phyloP scores from a whole-genome alignment of 2,797 vertebrate genomes.

The Gymnopithys bicolor region DNA sequence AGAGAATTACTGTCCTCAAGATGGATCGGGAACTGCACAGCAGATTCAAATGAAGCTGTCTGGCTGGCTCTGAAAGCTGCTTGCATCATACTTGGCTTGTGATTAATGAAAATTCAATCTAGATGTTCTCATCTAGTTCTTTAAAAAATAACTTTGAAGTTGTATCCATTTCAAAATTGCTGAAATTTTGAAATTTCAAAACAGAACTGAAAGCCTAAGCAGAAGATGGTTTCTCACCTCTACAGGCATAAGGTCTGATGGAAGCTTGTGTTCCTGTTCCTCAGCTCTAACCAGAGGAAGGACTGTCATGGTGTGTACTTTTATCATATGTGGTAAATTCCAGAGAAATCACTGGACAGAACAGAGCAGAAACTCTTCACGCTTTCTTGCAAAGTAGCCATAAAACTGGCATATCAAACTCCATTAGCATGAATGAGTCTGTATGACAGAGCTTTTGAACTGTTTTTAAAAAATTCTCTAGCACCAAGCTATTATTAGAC shows the following conservation, averaged over 20 bases:
- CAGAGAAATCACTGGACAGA: background rate
- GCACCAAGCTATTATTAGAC: background rate
- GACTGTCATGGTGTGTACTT: background rate
- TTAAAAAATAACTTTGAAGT: background rate
- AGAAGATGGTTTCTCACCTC: background rate
- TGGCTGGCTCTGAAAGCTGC: background rate
- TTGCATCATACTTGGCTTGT: background rate
- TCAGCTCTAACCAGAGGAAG: background rate
- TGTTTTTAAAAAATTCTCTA: background rate
- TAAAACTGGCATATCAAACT: accelerated
- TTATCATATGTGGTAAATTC: background rate
- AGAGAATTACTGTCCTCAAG: background rate
- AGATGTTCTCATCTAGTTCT: background rate
- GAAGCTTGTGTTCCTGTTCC: background rate
- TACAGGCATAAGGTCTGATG: background rate
- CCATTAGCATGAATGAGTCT: background rate
- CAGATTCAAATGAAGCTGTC: background rate
- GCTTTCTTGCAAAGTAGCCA: background rate
- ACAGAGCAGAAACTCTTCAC: background rate
- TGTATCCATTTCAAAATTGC: background rate
- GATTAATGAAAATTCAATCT: slow-evolving; percentile 15
- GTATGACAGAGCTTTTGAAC: background rate
- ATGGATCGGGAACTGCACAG: background rate
- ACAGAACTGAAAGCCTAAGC: background rate
- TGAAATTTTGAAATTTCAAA: slow-evolving; percentile 25